Conservation (phyloP, 1,140 invertebrate genomes). For the Dolichoris vasculosae region DNA sequence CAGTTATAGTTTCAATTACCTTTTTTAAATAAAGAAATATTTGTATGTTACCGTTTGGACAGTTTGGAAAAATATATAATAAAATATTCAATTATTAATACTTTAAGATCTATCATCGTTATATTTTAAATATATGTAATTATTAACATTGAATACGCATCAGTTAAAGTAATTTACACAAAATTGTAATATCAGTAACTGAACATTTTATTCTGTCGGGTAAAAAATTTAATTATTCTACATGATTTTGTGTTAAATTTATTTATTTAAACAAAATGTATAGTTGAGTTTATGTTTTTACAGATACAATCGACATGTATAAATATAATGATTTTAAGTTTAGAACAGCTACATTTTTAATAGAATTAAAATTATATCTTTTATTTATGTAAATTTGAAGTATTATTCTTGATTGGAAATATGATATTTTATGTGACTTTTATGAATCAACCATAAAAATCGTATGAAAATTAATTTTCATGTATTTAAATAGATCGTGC, state of each 20-base stretch:
- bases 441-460: conserved; percentile 21
- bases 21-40: not conserved
- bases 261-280: conserved; percentile 50
- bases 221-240: not conserved
- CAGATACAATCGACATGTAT: conserved; percentile 42
- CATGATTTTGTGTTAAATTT: conserved; percentile 40
- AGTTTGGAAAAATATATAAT: not conserved
- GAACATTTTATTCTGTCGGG: not conserved
- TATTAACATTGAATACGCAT: not conserved
- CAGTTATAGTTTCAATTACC: not conserved
- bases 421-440: not conserved
- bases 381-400: conserved; percentile 15
- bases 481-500: not conserved
- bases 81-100: not conserved
- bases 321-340: conserved; percentile 14
- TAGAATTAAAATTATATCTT: not conserved
- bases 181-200: not conserved
- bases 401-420: not conserved
- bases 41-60: not conserved
- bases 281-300: conserved; percentile 30
- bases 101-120: not conserved
- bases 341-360: not conserved
- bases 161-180: not conserved
- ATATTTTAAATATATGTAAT: not conserved
- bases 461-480: conserved; percentile 8